Evolutionary conservation across 2,797 vertebrate genomes (phyloP).

Genomic region (Limosa lapponica): DNA sequence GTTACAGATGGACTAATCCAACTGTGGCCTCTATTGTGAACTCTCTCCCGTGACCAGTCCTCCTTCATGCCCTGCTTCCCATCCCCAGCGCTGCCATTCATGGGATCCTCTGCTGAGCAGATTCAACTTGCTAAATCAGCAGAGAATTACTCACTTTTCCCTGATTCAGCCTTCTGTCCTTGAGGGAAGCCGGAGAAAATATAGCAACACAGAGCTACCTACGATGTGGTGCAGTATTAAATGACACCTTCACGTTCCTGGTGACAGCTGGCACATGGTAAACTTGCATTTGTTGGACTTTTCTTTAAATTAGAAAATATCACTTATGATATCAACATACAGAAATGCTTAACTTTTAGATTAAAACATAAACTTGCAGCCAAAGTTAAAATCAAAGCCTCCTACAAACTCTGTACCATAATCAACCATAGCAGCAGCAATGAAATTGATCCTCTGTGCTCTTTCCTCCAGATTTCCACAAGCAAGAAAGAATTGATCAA

Average conservation of each 20-base stretch:
- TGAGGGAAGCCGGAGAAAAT: neutral
- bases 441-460: neutral
- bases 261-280: neutral
- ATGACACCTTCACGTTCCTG: fast-evolving
- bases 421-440: neutral
- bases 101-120: neutral
- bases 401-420: neutral
- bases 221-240: fast-evolving
- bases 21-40: neutral
- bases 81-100: fast-evolving
- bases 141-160: neutral
- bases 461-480: neutral
- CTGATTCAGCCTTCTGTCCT: neutral
- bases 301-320: neutral
- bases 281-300: neutral
- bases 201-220: fast-evolving
- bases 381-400: neutral
- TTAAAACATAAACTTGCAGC: neutral
- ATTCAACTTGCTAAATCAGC: neutral
- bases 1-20: neutral
- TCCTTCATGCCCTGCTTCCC: neutral
- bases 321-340: fast-evolving
- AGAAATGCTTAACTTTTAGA: neutral
- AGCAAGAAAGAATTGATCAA: neutral
- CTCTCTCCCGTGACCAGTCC: neutral